These are phyloP conservation scores for Pempheris klunzingeri DNA, from an alignment of 2,797 vertebrate genomes.

Conservation along the genomic window DNA sequence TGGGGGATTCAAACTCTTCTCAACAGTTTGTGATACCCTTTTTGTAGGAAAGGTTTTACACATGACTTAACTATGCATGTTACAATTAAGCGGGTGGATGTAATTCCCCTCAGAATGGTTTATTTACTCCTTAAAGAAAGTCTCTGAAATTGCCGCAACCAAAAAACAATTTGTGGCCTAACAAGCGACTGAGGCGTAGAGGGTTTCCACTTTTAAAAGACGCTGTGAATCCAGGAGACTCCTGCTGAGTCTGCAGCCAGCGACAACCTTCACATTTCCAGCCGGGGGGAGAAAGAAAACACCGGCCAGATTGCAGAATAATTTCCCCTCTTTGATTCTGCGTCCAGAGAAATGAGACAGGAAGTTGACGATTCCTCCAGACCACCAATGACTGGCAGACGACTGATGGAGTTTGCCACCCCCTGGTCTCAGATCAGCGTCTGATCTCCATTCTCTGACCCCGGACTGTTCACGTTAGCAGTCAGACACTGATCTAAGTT, in stretches of 20 bases:
- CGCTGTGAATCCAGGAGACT: constrained; percentile 45
- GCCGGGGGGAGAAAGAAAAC: constrained; percentile 73
- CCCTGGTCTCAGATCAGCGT: constrained; percentile 70
- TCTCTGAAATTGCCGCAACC: constrained; percentile 75
- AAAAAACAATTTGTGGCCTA: constrained; percentile 76
- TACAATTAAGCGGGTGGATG: constrained; percentile 69
- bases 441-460: constrained; percentile 36
- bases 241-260: constrained; percentile 56
- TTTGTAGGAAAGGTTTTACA: constrained; percentile 61
- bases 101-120: constrained; percentile 72
- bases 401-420: constrained; percentile 22
- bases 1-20: constrained; percentile 28
- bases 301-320: constrained; percentile 84
- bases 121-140: constrained; percentile 76
- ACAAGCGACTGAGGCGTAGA: constrained; percentile 58
- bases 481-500: constrained; percentile 60
- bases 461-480: constrained; percentile 11
- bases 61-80: constrained; percentile 64
- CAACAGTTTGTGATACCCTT: constrained; percentile 13
- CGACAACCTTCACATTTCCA: constrained; percentile 76
- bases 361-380: constrained; percentile 86
- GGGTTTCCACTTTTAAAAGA: constrained; percentile 59
- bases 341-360: constrained; percentile 85
- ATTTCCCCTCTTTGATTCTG: constrained; percentile 88
- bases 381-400: constrained; percentile 83